Conservation (phyloP, 2,797 vertebrate species). For the Microctenopoma stevenorrisi region DNA sequence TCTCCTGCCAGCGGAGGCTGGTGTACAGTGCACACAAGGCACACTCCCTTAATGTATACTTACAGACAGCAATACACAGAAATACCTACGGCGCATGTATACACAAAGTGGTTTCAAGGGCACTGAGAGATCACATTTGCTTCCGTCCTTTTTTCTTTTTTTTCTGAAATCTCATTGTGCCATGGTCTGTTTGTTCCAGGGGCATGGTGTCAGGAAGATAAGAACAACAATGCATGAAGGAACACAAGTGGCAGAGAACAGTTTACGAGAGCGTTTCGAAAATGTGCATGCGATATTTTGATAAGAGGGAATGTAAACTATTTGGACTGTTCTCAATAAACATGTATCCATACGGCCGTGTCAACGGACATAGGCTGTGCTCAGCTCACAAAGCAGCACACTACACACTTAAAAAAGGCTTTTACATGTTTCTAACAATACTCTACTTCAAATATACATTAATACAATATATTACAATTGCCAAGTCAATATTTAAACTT, state of each 20-base stretch:
- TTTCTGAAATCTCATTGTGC: constrained; percentile 62
- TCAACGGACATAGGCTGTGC: constrained; percentile 16
- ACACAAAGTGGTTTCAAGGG: constrained; percentile 53
- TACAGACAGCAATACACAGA: constrained; percentile 21
- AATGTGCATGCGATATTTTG: constrained; percentile 67
- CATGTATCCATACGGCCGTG: constrained; percentile 28
- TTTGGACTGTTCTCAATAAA: constrained; percentile 60
- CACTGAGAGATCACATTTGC: constrained; percentile 57
- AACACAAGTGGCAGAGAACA: constrained; percentile 56
- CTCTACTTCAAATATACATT: too few species aligned
- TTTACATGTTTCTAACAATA: not conserved
- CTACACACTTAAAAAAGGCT: constrained; percentile 20
- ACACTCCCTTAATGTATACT: constrained; percentile 1
- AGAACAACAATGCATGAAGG: constrained; percentile 69
- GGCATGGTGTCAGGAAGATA: constrained; percentile 75
- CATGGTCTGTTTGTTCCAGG: constrained; percentile 62
- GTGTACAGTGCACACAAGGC: constrained; percentile 25
- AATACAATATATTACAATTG: not conserved
- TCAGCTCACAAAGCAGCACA: constrained; percentile 19
- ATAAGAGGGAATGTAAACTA: constrained; percentile 73
- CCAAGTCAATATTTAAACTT: not conserved
- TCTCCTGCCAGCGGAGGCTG: constrained; percentile 6
- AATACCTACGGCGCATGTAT: constrained; percentile 5
- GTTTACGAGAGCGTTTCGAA: constrained; percentile 61
- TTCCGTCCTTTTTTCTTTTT: constrained; percentile 33